These are phyloP conservation scores for Coelopa pilipes DNA, from an alignment of 2,888 invertebrate species.

Conservation along the genomic window DNA sequence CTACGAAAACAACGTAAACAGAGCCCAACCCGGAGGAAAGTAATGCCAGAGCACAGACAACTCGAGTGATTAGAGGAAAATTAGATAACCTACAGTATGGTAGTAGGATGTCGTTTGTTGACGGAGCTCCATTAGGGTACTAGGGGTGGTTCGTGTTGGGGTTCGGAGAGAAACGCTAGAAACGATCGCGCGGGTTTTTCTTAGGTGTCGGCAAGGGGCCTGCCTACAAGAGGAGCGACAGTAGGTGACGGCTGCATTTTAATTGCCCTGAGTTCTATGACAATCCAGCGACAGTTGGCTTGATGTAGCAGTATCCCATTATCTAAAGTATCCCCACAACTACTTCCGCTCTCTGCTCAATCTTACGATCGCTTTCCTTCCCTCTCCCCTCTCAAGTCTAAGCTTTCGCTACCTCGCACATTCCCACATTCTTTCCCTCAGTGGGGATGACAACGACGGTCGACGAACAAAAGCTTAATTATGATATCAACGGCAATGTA, in stretches of 20 bases:
- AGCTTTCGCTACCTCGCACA: no score
- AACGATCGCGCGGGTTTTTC: neutral
- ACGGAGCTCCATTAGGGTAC: no score
- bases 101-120: neutral
- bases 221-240: no score
- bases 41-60: neutral
- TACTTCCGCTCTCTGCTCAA: no score
- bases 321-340: no score
- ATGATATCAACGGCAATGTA: conserved; percentile 1
- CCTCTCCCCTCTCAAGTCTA: no score
- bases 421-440: neutral
- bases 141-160: neutral
- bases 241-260: conserved; percentile 11
- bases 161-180: neutral
- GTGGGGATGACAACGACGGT: neutral
- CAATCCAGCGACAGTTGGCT: neutral
- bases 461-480: conserved; percentile 16
- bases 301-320: no score
- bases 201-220: neutral
- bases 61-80: neutral
- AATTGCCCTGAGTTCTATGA: neutral
- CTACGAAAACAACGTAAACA: neutral
- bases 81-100: neutral
- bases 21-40: neutral
- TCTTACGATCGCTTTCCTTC: no score